Percentiles rank a stretch among this genome's conserved stretches.
phyloP scores from a whole-genome alignment of 2,888 invertebrate species.

The Tuta absoluta region DNA sequence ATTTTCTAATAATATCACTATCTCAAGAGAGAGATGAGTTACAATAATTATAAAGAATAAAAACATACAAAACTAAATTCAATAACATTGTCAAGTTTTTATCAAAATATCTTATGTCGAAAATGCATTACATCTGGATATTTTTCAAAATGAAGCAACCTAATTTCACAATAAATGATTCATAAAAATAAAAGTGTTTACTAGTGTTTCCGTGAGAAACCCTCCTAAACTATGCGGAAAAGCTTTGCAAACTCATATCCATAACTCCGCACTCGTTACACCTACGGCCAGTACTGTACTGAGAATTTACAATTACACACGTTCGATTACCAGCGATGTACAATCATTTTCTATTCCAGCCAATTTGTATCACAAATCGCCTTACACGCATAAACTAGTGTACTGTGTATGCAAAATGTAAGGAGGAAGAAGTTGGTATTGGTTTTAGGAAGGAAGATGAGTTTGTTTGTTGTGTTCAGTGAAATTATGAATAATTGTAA shows the following conservation, averaged over 20 bases:
- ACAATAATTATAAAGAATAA: too few species aligned
- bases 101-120: too few species aligned
- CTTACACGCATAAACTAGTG: constrained; percentile 26
- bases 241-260: constrained; percentile 1
- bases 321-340: constrained; percentile 25
- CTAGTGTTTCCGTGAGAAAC: neutral
- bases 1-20: too few species aligned
- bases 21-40: too few species aligned
- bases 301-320: constrained; percentile 25
- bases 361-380: constrained; percentile 28
- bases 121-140: too few species aligned
- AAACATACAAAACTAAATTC: too few species aligned
- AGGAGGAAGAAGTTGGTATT: neutral
- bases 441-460: neutral
- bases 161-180: too few species aligned
- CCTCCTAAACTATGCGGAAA: constrained; percentile 1
- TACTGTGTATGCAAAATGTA: constrained; percentile 14
- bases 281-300: constrained; percentile 6
- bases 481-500: too few species aligned
- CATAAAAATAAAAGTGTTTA: too few species aligned
- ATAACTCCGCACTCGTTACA: constrained; percentile 15
- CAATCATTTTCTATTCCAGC: constrained; percentile 30
- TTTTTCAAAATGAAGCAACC: too few species aligned
- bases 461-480: neutral
- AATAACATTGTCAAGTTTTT: too few species aligned